A percentile compares a stretch with the other conserved stretches of the same genome.
These are phyloP conservation scores for Sphenodon punctatus DNA, from an alignment of 2,797 vertebrate genomes.

Conservation along the genomic window DNA sequence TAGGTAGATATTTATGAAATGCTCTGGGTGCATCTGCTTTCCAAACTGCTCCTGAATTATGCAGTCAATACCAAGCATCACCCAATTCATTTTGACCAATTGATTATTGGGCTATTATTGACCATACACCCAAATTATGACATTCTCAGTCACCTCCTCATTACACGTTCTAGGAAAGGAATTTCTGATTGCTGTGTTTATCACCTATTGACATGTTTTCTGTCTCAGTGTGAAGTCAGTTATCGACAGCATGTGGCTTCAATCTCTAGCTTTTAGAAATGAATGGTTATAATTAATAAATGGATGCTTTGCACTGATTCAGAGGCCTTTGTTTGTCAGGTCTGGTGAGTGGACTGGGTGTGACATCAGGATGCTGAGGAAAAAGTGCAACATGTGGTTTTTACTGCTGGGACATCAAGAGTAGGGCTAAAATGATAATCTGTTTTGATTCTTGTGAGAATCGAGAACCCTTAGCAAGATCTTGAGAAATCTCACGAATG, in stretches of 20 bases:
- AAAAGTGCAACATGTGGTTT: no score
- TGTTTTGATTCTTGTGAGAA: no score
- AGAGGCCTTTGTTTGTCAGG: no score
- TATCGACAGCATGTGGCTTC: background rate
- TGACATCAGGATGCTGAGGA: no score
- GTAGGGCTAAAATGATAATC: no score
- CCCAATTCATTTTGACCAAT: constrained; percentile 33
- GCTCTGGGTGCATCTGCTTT: constrained; percentile 31
- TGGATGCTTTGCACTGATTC: background rate
- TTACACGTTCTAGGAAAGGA: constrained; percentile 1
- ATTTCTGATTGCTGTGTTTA: no score
- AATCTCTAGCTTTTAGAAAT: background rate
- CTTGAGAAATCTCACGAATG: no score
- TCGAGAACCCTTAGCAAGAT: no score
- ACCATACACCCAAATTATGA: background rate
- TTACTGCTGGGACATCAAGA: no score
- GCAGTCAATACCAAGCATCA: constrained; percentile 34
- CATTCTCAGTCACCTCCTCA: background rate
- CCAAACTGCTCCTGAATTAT: constrained; percentile 41
- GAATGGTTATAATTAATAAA: background rate
- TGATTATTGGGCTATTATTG: constrained; percentile 18
- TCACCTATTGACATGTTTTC: background rate
- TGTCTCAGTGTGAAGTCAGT: background rate
- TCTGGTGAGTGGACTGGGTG: no score
- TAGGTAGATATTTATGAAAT: constrained; percentile 2